Percentiles rank a stretch among this genome's conserved stretches.
Conservation (phyloP, 2,888 invertebrate genomes). For the Tubulanus polymorphus region DNA sequence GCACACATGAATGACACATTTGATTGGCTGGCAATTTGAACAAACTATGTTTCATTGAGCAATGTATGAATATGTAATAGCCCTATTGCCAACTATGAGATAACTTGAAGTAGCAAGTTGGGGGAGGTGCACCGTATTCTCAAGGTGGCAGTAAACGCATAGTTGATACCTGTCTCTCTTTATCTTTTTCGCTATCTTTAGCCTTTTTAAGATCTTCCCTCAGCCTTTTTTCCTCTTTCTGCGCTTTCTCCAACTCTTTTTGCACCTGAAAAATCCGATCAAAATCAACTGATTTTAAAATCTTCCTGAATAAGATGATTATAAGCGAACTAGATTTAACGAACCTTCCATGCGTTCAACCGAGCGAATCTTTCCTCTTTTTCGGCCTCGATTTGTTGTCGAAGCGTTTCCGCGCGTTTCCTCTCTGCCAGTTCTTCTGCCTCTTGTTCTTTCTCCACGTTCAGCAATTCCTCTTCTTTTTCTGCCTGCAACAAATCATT, state of each 20-base stretch:
- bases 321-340: no score
- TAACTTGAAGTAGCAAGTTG: no score
- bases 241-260: conserved; percentile 42
- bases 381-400: conserved; percentile 32
- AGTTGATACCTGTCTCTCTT: conserved; percentile 37
- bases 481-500: conserved; percentile 26
- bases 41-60: no score
- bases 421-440: conserved; percentile 24
- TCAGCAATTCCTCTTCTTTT: conserved; percentile 31
- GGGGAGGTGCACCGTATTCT: no score
- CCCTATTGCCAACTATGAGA: no score
- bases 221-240: conserved; percentile 39
- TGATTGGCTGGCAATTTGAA: no score
- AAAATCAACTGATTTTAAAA: conserved; percentile 6
- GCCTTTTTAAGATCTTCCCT: conserved; percentile 34
- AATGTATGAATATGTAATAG: no score
- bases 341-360: conserved; percentile 48
- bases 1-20: no score
- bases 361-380: conserved; percentile 33
- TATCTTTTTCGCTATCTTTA: conserved; percentile 36
- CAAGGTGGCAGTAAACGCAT: no score
- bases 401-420: conserved; percentile 22
- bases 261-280: conserved; percentile 31
- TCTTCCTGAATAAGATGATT: background rate
- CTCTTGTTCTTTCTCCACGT: conserved; percentile 22